These are phyloP conservation scores for Trachurus trachurus DNA, from an alignment of 2,797 vertebrate species.

Conservation along the genomic window DNA sequence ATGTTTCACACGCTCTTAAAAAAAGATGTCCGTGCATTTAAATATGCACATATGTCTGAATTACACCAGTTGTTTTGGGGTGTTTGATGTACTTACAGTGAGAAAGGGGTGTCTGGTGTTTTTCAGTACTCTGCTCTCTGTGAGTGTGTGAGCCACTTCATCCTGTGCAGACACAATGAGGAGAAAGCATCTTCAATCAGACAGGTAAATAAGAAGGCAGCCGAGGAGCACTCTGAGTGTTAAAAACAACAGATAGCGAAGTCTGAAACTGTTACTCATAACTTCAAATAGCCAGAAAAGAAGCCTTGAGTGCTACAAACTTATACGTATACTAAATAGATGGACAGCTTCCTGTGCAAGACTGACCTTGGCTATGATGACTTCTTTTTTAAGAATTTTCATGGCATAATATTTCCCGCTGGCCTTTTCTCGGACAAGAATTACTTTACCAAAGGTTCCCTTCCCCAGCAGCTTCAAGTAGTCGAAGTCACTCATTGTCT, in stretches of 20 bases:
- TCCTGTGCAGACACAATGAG: constrained; percentile 85
- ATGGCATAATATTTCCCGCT: constrained; percentile 99
- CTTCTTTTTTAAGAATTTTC: constrained; percentile 99
- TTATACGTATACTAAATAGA: not conserved
- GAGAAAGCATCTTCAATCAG: constrained; percentile 20
- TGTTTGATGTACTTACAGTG: constrained; percentile 90
- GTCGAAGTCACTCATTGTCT: constrained; percentile 99
- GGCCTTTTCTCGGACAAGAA: constrained; percentile 97
- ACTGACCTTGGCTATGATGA: constrained; percentile 97
- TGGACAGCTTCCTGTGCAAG: not conserved
- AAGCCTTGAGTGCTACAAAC: not conserved
- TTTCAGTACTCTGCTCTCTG: constrained; percentile 97
- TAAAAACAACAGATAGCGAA: constrained; percentile 2
- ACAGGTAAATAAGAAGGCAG: constrained; percentile 6
- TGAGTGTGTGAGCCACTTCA: constrained; percentile 98
- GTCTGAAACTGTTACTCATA: not conserved
- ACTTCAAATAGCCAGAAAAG: not conserved
- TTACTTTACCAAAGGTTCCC: constrained; percentile 98
- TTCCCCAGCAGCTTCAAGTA: constrained; percentile 99
- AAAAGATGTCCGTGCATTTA: constrained; percentile 37
- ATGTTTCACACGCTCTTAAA: constrained; percentile 14
- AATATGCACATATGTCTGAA: constrained; percentile 21
- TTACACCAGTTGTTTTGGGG: constrained; percentile 21
- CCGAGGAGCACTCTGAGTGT: constrained; percentile 4
- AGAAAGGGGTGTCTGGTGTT: constrained; percentile 98